Percentiles rank a stretch among this genome's conserved stretches.
These are phyloP conservation scores for Parasteatoda tepidariorum DNA, from an alignment of 1,140 invertebrate genomes.

Conservation along the genomic window DNA sequence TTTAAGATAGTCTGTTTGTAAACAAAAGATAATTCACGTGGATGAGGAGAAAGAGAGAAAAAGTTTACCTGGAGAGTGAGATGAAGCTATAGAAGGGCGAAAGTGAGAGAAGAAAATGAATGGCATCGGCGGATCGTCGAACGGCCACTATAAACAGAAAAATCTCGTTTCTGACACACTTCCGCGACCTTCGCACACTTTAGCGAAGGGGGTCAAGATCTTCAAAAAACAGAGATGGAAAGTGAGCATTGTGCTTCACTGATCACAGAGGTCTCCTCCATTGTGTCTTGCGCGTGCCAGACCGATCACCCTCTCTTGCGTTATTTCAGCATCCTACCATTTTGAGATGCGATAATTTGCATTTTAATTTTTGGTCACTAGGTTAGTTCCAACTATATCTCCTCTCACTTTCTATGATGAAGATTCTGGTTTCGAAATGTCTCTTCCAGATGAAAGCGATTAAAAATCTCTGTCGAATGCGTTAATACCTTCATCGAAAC, in stretches of 20 bases:
- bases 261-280: not conserved
- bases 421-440: too few species aligned
- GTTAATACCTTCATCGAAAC: too few species aligned
- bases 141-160: slow-evolving; percentile 26
- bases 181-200: slow-evolving; percentile 51
- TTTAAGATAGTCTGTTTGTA: not conserved
- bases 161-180: slow-evolving; percentile 19
- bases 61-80: not conserved
- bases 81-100: not conserved
- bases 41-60: not conserved
- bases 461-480: too few species aligned
- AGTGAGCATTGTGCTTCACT: slow-evolving; percentile 22
- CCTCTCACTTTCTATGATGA: too few species aligned
- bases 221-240: not conserved
- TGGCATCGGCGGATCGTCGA: slow-evolving; percentile 7
- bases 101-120: slow-evolving; percentile 14
- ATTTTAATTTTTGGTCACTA: too few species aligned
- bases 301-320: not conserved
- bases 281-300: not conserved
- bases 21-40: not conserved
- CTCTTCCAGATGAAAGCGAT: too few species aligned
- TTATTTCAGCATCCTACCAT: too few species aligned
- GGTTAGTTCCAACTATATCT: too few species aligned
- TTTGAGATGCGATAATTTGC: too few species aligned
- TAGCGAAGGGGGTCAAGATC: slow-evolving; percentile 6